Conservation (phyloP, 92 coral and sea anemone genomes). For the Palythoa grandis region DNA sequence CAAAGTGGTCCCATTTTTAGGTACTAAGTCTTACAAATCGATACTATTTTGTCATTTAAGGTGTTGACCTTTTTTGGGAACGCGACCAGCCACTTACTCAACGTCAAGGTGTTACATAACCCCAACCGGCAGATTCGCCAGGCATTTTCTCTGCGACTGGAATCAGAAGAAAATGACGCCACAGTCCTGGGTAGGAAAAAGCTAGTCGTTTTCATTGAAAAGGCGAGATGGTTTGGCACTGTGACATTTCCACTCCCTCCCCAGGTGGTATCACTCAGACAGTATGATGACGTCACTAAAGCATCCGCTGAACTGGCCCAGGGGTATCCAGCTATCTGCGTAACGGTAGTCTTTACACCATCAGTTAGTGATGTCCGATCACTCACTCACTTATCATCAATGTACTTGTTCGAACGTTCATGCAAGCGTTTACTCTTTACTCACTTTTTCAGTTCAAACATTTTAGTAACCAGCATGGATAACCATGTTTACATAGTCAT, state of each 20-base stretch:
- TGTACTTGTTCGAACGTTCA: neutral
- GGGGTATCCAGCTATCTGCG: slow-evolving; percentile 96
- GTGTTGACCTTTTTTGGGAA: slow-evolving; percentile 69
- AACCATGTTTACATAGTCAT: neutral
- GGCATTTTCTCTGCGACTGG: slow-evolving; percentile 82
- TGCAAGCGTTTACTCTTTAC: too few relatives aligned
- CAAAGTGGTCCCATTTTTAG: too few relatives aligned
- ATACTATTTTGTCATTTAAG: slow-evolving; percentile 33
- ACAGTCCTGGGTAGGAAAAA: slow-evolving; percentile 70
- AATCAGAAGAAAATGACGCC: slow-evolving; percentile 52
- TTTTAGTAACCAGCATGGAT: too few relatives aligned
- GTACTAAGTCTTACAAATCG: neutral
- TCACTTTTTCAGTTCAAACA: neutral
- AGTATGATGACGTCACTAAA: slow-evolving; percentile 89
- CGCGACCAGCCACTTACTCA: slow-evolving; percentile 54
- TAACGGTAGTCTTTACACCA: slow-evolving; percentile 77
- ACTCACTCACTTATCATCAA: neutral
- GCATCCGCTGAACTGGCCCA: slow-evolving; percentile 62
- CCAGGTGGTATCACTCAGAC: slow-evolving; percentile 83
- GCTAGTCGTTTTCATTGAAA: slow-evolving; percentile 84
- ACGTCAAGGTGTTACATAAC: slow-evolving; percentile 72
- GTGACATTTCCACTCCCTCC: slow-evolving; percentile 93
- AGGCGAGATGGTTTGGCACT: slow-evolving; percentile 63
- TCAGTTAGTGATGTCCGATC: neutral
- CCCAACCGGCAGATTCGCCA: slow-evolving; percentile 82